These are phyloP conservation scores for Alethe diademata DNA, from an alignment of 2,113 vertebrate species.

Conservation along the genomic window DNA sequence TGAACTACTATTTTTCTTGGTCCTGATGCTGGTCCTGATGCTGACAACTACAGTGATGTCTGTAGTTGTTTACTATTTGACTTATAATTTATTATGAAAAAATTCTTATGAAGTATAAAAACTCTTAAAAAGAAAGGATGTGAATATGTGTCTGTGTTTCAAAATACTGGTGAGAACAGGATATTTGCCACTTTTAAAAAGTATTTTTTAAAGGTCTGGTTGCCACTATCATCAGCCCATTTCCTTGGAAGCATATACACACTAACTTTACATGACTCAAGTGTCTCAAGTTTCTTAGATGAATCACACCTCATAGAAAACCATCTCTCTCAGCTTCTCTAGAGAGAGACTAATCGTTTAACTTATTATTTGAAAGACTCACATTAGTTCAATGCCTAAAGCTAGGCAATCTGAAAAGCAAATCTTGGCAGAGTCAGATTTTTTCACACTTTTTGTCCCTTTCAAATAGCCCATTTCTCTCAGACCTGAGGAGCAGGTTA, in stretches of 20 bases:
- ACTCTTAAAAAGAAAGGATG: not conserved
- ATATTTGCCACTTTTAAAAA: not conserved
- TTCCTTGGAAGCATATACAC: not conserved
- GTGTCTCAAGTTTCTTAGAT: not conserved
- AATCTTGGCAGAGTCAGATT: not conserved
- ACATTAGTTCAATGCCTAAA: not conserved
- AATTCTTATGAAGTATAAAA: not conserved
- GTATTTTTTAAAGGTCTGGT: not conserved
- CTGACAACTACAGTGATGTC: not conserved
- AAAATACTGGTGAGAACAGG: not conserved
- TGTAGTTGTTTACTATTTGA: not conserved
- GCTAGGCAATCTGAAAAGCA: not conserved
- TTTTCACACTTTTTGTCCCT: not conserved
- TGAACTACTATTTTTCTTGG: not conserved
- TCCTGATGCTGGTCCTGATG: not conserved
- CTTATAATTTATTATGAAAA: not conserved
- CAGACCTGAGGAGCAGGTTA: not conserved
- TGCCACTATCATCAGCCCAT: not conserved
- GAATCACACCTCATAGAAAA: not conserved
- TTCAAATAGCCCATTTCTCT: not conserved
- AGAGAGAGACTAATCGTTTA: not conserved
- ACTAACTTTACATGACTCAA: not conserved
- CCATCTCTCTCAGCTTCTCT: not conserved
- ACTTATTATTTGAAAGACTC: not conserved
- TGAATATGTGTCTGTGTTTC: fast-evolving